phyloP scores from a whole-genome alignment of 2,888 invertebrate species.

The Plemyria rubiginata region DNA sequence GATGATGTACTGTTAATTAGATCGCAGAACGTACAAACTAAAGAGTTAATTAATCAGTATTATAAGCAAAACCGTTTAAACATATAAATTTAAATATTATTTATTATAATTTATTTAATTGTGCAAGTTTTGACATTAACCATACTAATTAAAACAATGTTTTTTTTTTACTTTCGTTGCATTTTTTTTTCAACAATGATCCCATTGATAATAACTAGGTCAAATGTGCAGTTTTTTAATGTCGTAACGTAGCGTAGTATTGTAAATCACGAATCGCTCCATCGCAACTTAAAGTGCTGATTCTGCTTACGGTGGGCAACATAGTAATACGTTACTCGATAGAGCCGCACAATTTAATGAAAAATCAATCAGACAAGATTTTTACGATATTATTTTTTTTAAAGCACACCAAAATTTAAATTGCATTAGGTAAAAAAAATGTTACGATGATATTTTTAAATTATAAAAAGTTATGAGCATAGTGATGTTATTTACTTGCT shows the following conservation, averaged over 20 bases:
- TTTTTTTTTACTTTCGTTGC: conserved; percentile 26
- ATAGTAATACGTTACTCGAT: conserved; percentile 13
- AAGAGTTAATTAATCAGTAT: conserved; percentile 44
- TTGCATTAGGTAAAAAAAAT: too few relatives aligned
- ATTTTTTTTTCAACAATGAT: conserved; percentile 37
- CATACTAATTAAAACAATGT: conserved; percentile 30
- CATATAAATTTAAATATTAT: conserved; percentile 35
- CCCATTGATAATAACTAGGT: conserved; percentile 40
- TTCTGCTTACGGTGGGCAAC: conserved; percentile 6
- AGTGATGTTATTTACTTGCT: too few relatives aligned
- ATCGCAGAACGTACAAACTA: conserved; percentile 42
- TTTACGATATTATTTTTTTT: neutral
- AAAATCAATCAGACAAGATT: neutral
- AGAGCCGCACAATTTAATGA: conserved; percentile 3
- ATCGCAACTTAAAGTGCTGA: conserved; percentile 30
- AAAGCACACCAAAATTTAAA: too few relatives aligned
- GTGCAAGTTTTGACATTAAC: conserved; percentile 20
- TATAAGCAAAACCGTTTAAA: conserved; percentile 27
- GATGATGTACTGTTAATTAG: conserved; percentile 9
- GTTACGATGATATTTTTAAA: too few relatives aligned
- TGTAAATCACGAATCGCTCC: conserved; percentile 28
- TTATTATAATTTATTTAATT: conserved; percentile 33
- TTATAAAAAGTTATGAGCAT: too few relatives aligned
- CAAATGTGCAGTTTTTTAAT: conserved; percentile 34
- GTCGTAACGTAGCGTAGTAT: conserved; percentile 36